These are phyloP conservation scores for Zoanthus gigantus DNA, from an alignment of 92 coral and sea anemone genomes.

Conservation along the genomic window DNA sequence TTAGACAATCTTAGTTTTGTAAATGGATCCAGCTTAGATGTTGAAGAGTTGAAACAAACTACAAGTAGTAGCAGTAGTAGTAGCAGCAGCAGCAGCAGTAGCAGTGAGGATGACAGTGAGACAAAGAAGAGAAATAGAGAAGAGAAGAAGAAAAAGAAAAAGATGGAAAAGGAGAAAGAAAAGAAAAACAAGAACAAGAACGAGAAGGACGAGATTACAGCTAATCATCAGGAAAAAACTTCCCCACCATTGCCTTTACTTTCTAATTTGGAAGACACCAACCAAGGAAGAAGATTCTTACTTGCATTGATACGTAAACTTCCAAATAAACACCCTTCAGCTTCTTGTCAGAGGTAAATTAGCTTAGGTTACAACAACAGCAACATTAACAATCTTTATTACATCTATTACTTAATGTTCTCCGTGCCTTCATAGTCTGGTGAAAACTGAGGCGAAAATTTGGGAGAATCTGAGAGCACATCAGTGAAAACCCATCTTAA, in stretches of 20 bases:
- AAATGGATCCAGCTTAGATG: conserved; percentile 15
- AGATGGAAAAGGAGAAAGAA: background rate
- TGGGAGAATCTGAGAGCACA: too few relatives aligned
- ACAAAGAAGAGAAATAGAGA: conserved; percentile 24
- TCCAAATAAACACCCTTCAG: conserved; percentile 71
- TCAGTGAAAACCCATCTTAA: too few relatives aligned
- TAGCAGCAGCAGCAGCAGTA: background rate
- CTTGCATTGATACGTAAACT: conserved; percentile 77
- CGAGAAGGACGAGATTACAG: conserved; percentile 26
- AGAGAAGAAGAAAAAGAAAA: conserved; percentile 12
- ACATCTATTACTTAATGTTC: too few relatives aligned
- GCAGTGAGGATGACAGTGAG: conserved; percentile 40
- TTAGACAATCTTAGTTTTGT: conserved; percentile 18
- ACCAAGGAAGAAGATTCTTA: conserved; percentile 68
- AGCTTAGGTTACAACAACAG: background rate
- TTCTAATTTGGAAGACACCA: conserved; percentile 74
- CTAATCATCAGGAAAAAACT: conserved; percentile 34
- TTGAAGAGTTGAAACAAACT: background rate
- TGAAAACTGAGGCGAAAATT: too few relatives aligned
- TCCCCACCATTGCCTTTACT: conserved; percentile 55
- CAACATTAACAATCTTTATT: too few relatives aligned
- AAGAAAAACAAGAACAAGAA: conserved; percentile 3
- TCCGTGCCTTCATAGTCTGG: too few relatives aligned
- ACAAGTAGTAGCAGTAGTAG: conserved; percentile 17
- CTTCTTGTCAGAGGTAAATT: conserved; percentile 83